Conservation (phyloP, 2,888 invertebrate genomes). For the Bellardia bayeri region DNA sequence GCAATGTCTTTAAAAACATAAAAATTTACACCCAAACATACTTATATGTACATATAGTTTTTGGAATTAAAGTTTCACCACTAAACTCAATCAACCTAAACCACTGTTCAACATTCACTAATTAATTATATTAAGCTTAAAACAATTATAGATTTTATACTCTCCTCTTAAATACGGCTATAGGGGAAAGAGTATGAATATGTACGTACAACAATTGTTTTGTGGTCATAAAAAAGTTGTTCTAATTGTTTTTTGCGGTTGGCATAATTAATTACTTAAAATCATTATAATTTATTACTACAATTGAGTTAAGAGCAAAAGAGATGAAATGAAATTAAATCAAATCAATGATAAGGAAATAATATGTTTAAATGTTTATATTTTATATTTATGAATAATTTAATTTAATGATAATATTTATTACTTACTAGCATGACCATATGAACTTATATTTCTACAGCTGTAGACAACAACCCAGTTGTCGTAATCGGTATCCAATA, state of each 20-base stretch:
- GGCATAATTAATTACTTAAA: conserved; percentile 76
- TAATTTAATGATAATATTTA: conserved; percentile 14
- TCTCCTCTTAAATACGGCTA: conserved; percentile 4
- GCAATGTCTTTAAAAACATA: no score
- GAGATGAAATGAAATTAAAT: conserved; percentile 37
- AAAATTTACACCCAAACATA: no score
- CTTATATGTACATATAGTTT: background rate
- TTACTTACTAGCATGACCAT: conserved; percentile 80
- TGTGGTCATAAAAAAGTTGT: conserved; percentile 36
- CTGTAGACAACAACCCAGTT: conserved; percentile 87
- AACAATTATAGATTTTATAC: conserved; percentile 56
- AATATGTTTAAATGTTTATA: background rate
- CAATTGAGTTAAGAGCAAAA: conserved; percentile 24
- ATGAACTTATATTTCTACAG: conserved; percentile 83
- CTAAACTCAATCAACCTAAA: background rate
- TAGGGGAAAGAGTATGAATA: background rate
- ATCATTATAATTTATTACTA: conserved; percentile 57
- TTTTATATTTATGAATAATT: conserved; percentile 33
- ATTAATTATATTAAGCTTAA: conserved; percentile 60
- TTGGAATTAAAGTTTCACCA: background rate
- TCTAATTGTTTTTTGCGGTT: conserved; percentile 72
- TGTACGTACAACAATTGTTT: conserved; percentile 13
- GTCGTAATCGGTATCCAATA: conserved; percentile 87
- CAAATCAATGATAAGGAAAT: conserved; percentile 50
- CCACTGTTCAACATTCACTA: conserved; percentile 38